Evolutionary conservation across 1,140 invertebrate genomes (phyloP), one percentile per base, ranked within the genome.

Genomic region (Linepithema humile): DNA sequence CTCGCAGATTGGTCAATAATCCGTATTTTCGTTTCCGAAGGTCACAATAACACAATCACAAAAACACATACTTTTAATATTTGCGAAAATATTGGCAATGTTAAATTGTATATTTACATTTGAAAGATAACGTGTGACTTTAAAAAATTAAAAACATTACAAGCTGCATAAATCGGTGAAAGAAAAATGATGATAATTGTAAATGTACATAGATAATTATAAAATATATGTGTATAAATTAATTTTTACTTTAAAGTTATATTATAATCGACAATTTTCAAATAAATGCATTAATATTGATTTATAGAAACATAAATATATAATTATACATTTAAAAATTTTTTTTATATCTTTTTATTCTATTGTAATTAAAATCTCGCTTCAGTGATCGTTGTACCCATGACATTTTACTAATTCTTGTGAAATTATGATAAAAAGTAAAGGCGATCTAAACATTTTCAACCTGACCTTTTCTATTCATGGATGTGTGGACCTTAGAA

Each of bases 1-100:
- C 32, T 0, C 6, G 12, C 4, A 38, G 35, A 53, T 78, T 67
- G 45, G 45, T 78, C 45, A 78, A 78, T 78, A 78, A 53, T 78
- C 23, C 45, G 10, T 78, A 67, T 65, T 67, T 78, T 78, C 2
- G 62, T 15, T 69, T 53, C 45, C 20, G 23, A 78, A 69, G 75
- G 32, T 67, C 60, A 6, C 45, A 78, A 78, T 78, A 67, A 78
- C 53, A 78, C 53, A 38, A n/a, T 67, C 9, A 0, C 45, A 17
- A 69, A 53, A 20, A 2, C 23, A n/a, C 1, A 15, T 45, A 40
- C 5, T 17, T 9, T 57, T 57, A 35, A 62, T 45, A 3, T 32
- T 48, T 2, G 2, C 10, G 9, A 57, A 40, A 57, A 59, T 9
- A 57, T 17, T 12, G 7, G 3, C 7, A 35, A 4, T 38, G 23